Evolutionary conservation across 2,888 invertebrate genomes (phyloP), one percentile per base, ranked within the genome.

Genomic region (Bombylius discolor): DNA sequence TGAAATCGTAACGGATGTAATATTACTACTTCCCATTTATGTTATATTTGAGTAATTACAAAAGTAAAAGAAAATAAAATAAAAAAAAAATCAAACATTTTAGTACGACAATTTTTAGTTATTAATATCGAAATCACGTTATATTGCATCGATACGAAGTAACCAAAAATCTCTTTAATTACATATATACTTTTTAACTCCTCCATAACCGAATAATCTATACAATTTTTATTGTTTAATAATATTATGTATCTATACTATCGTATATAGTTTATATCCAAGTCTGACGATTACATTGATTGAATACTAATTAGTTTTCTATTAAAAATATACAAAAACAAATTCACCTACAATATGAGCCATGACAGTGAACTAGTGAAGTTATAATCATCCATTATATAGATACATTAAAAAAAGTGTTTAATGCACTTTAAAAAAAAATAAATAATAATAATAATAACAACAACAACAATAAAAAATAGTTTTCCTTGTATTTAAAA

Each of bases 1-100:
- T 44, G 36, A 54, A 53, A 51, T 51, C 48, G 45, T 54, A 57
- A 57, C 57, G 57, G 57, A 57, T 57, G 57, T 57, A 45, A 42
- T 13, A 33, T 45, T 13, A 12, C 4, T 31, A 52, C 47, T 52
- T 52, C 52, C 52, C 33, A 46, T 36, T 51, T 48, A 23, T 23
- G 23, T 23, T 23, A 23, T 23, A 23, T 23, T 23, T 23, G 23
- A 23, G 23, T 23, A 23, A 23, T 23, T 23, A 23, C 23, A 23
- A 23, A 23, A 23, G 23, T 23, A 23, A 3, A 23, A 23, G 23
- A 23, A 23, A 23, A 23, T 2, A 23, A 23, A 23, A 23, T 23
- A 1, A 23, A 23, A 23, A 23, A 23, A 23, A 23, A 23, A 23
- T 23, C 23, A 23, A 23, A 23, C 23, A 23, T 23, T 23, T 23